phyloP scores from a whole-genome alignment of 2,113 vertebrate genomes.

The Meleagris gallopavo region DNA sequence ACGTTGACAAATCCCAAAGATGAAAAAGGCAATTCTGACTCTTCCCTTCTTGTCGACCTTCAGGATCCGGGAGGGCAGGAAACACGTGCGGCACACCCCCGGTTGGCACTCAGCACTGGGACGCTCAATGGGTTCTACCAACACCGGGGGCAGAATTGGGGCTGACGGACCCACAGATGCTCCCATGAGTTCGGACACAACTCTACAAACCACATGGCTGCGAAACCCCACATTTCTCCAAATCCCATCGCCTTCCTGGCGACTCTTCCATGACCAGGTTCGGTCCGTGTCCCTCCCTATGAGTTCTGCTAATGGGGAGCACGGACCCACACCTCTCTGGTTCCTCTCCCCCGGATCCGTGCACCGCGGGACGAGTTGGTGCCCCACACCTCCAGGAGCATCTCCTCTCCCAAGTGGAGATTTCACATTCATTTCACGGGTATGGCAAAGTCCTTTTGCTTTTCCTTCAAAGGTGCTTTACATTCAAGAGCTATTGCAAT shows the following conservation, averaged over 20 bases:
- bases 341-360: background rate
- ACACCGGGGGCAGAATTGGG: background rate
- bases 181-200: background rate
- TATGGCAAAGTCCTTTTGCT: conserved; percentile 46
- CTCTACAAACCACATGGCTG: background rate
- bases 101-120: conserved; percentile 31
- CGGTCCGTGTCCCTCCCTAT: background rate
- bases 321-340: background rate
- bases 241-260: background rate
- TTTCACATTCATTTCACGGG: conserved; percentile 77
- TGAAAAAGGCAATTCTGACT: conserved; percentile 36
- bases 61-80: background rate
- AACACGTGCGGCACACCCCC: background rate
- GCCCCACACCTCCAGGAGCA: background rate
- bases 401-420: conserved; percentile 24
- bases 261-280: background rate
- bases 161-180: background rate
- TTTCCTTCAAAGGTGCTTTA: conserved; percentile 74
- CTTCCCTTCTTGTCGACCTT: background rate
- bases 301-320: background rate
- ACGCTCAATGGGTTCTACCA: background rate
- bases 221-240: accelerated
- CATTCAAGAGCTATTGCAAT: conserved; percentile 74
- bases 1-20: background rate
- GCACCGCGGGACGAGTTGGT: background rate